Evolutionary conservation across 1,140 invertebrate genomes (phyloP).

Genomic region (Oryctes rhinoceros): DNA sequence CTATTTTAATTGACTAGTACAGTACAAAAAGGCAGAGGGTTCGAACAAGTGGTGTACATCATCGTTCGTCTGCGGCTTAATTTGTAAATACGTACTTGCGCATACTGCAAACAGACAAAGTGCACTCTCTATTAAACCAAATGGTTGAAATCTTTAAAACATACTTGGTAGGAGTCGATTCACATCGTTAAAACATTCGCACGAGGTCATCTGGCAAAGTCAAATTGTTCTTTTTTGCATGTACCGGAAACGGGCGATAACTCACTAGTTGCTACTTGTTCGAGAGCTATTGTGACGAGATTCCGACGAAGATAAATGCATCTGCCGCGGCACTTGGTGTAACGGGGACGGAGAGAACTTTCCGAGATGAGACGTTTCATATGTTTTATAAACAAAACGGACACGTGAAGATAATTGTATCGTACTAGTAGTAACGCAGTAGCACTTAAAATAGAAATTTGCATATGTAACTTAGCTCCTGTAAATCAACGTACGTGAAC

Average conservation of each 20-base stretch:
- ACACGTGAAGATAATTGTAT: slow-evolving; percentile 14
- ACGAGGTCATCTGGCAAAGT: slow-evolving; percentile 36
- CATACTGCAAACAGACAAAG: background rate
- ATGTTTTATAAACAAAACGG: slow-evolving; percentile 15
- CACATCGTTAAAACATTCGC: slow-evolving; percentile 35
- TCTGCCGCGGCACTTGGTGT: background rate
- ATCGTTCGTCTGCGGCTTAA: background rate
- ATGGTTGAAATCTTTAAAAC: background rate
- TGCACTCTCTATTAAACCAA: slow-evolving; percentile 24
- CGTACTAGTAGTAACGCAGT: background rate
- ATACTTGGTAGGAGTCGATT: slow-evolving; percentile 12
- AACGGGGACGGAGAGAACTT: slow-evolving; percentile 4
- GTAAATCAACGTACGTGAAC: background rate
- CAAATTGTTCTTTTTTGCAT: slow-evolving; percentile 37
- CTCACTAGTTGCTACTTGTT: slow-evolving; percentile 19
- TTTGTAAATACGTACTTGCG: background rate
- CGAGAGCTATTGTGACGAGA: slow-evolving; percentile 10
- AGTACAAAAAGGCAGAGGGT: too few relatives aligned
- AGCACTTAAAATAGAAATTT: background rate
- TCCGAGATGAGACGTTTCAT: background rate
- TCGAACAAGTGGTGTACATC: background rate
- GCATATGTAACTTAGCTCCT: background rate
- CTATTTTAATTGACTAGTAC: too few relatives aligned
- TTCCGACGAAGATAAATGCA: slow-evolving; percentile 10
- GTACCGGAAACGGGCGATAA: slow-evolving; percentile 29